Conservation (phyloP, 2,113 vertebrate genomes). For the Pandion haliaetus region DNA sequence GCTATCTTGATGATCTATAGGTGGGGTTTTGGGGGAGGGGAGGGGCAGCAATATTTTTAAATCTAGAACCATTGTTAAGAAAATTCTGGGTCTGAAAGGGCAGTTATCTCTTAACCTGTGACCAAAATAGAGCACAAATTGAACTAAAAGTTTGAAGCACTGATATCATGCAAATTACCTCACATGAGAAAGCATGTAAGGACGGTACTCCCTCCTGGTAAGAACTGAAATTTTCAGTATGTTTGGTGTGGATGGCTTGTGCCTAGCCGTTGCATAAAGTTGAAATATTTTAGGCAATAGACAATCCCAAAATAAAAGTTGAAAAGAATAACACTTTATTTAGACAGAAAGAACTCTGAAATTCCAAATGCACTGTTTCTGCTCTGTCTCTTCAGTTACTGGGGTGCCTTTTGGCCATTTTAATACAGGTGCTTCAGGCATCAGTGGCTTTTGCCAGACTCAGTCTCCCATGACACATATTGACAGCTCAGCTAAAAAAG, state of each 20-base stretch:
- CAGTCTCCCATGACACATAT: accelerated
- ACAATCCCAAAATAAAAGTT: not conserved
- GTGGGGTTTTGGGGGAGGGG: accelerated
- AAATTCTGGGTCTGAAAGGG: not conserved
- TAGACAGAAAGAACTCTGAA: not conserved
- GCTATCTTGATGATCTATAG: not conserved
- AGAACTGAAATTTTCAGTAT: not conserved
- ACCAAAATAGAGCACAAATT: not conserved
- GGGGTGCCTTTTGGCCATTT: not conserved
- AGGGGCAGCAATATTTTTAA: too few relatives aligned
- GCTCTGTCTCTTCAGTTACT: not conserved
- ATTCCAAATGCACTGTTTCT: not conserved
- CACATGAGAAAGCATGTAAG: not conserved
- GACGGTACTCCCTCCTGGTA: not conserved
- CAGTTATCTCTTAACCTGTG: not conserved
- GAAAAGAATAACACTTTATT: not conserved
- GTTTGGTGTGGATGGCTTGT: not conserved
- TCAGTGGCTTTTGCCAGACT: not conserved
- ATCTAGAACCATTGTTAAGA: not conserved
- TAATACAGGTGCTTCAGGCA: not conserved
- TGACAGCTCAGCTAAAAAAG: not conserved
- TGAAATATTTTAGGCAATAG: not conserved
- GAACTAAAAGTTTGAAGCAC: not conserved
- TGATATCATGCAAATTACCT: not conserved
- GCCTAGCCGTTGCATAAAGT: not conserved